Base-by-base conservation (phyloP, 1,140 invertebrate genomes). In the Andrena cerasifolii region DNA sequence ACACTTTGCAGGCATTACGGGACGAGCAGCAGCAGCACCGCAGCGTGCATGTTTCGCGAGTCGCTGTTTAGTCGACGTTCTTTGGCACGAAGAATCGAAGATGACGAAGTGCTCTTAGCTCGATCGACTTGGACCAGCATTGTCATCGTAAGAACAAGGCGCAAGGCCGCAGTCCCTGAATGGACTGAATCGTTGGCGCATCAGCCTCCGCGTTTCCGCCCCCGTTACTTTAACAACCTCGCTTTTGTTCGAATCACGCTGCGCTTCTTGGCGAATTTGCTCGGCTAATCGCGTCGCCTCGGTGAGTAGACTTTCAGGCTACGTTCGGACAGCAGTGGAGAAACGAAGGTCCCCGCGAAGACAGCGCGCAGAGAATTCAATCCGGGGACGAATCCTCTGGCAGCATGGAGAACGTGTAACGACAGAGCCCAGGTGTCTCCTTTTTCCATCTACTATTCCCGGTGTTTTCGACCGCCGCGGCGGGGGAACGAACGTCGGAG, bases 401-500 rank as follows among this genome's bases (percentile, higher is more conserved):
- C 21, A 16, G 47, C 28, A 24, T 5, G 65, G 10, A 33, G 12
- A 43, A 68, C 72, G 79, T 77, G 74, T 65, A 77, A 80, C 74
- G 74, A 51, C 21, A 33, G 74, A 45, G 6, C 66, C 43, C 78
- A 80, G 72, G 73, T 80, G 79, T 59, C 59, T 12, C 63, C 43
- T 43, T 59, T 68, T 65, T 74, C 62, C 51, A 61, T 51, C 26
- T 12, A 43, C 6, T 33, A 0, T 0, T 16, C 31, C 5, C 24
- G 4, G 6, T 24, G 2, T 24, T 6, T 14, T 24, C 71, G 33
- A 65, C 21, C 47, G 43, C 47, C 14, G 45, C n/a, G n/a, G n/a
- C n/a, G n/a, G n/a, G n/a, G 24, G 12, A 45, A 65, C 59, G 45
- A 59, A 59, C 14, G 10, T 53, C 28, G n/a, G 28, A 24, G 28